Conservation (phyloP, 2,888 invertebrate genomes). For the Pseudoips prasinana region DNA sequence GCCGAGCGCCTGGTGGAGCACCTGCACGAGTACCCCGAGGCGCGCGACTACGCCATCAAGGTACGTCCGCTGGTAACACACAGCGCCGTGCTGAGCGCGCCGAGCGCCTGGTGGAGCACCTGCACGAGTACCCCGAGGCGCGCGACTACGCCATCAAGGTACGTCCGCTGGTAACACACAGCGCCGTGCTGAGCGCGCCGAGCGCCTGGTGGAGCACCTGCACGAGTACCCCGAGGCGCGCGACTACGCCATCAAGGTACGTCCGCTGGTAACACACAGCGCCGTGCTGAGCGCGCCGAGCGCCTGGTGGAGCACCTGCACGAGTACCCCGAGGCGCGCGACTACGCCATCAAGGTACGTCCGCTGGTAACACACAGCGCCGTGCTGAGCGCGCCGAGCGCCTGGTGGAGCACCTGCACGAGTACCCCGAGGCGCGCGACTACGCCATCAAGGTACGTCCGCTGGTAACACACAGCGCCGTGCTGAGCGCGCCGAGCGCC, state of each 20-base stretch:
- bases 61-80: no score
- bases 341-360: constrained; percentile 86
- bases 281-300: constrained; percentile 84
- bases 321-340: constrained; percentile 87
- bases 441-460: constrained; percentile 86
- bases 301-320: constrained; percentile 88
- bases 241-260: constrained; percentile 87
- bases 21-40: constrained; percentile 88
- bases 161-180: no score
- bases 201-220: constrained; percentile 88
- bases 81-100: constrained; percentile 82
- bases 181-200: constrained; percentile 83
- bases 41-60: constrained; percentile 87
- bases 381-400: constrained; percentile 85
- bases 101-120: constrained; percentile 86
- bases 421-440: constrained; percentile 87
- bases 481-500: constrained; percentile 84
- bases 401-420: constrained; percentile 86
- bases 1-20: constrained; percentile 87
- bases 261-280: no score
- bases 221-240: constrained; percentile 88
- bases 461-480: no score
- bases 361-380: no score
- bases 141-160: constrained; percentile 88
- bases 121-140: constrained; percentile 88